Evolutionary conservation across 2,113 vertebrate species (phyloP).

Genomic region (Alaudala cheleensis): DNA sequence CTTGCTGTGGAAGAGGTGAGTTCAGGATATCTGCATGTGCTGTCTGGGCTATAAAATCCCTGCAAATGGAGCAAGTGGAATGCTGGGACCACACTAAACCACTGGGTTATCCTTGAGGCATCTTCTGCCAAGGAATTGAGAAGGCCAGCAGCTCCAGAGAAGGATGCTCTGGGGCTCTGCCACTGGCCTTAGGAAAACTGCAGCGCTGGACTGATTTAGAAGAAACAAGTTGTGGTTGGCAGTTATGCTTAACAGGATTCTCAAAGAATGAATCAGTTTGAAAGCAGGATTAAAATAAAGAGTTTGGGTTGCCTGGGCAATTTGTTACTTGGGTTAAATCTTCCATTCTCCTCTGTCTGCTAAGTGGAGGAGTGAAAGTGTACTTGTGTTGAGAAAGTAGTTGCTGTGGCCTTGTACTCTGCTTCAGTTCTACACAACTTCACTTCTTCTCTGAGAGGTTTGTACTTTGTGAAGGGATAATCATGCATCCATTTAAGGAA

Average conservation of each 20-base stretch:
- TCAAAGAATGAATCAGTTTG: background rate
- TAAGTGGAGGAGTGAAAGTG: accelerated
- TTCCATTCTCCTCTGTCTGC: background rate
- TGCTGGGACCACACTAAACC: background rate
- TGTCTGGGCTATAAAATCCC: background rate
- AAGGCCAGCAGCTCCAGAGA: background rate
- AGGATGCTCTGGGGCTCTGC: background rate
- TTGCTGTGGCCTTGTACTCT: background rate
- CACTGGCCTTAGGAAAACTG: background rate
- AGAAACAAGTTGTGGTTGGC: background rate
- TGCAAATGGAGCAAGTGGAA: accelerated
- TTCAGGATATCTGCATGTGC: background rate
- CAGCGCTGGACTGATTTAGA: background rate
- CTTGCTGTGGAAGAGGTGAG: background rate
- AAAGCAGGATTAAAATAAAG: background rate
- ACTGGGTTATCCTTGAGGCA: background rate
- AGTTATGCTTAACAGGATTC: background rate
- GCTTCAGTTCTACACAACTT: background rate
- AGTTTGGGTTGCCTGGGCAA: background rate
- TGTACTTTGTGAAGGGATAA: background rate
- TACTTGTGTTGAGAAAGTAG: background rate
- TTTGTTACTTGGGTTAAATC: background rate
- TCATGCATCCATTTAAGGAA: background rate
- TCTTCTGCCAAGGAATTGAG: background rate
- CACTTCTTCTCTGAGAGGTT: background rate